Base-by-base conservation (phyloP, 2,888 invertebrate genomes). In the Acanthosepion lycidas region DNA sequence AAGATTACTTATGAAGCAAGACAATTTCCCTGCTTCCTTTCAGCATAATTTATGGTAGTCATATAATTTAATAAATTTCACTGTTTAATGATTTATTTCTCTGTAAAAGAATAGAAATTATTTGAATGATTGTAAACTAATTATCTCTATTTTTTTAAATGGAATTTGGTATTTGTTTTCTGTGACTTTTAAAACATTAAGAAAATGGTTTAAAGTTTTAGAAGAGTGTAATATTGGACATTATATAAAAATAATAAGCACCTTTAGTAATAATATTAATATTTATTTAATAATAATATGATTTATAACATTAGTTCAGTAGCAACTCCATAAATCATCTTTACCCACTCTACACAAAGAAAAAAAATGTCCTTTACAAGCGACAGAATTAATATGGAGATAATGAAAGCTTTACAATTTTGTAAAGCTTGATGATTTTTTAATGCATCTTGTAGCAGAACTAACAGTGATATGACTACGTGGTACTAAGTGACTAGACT, bases 401-500 rank as follows among this genome's bases (percentile, higher is more conserved):
- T 78, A 78, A 78, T 15, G n/a, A n/a, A n/a, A n/a, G 18, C 33
- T 33, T n/a, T 78, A 12, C n/a, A 33, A n/a, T 78, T 78, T 33
- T 78, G 78, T 78, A 78, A 78, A 78, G 33, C n/a, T 78, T 78
- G 78, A 78, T 78, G 15, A 12, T 12, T 59, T 59, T 3, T 59
- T 23, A 59, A 59, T 59, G 59, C 59, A 59, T 59, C 59, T 59
- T 6, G 23, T 59, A 33, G 78, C 48, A 94, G 49, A 59, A 91
- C 55, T 94, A 94, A 26, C 20, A 49, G 33, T 26, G 53, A 78
- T 49, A 26, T 51, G 48, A 93, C n/a, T 92, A 92, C 51, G n/a
- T 94, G 91, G 48, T 94, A 49, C 91, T 64, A 55, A 78, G 93
- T 78, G 59, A 49, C 92, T 49, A 94, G 33, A n/a, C 78, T 78